Evolutionary conservation across 53 echinoderm and acorn worm species (phyloP).

Genomic region (Antedon mediterranea): DNA sequence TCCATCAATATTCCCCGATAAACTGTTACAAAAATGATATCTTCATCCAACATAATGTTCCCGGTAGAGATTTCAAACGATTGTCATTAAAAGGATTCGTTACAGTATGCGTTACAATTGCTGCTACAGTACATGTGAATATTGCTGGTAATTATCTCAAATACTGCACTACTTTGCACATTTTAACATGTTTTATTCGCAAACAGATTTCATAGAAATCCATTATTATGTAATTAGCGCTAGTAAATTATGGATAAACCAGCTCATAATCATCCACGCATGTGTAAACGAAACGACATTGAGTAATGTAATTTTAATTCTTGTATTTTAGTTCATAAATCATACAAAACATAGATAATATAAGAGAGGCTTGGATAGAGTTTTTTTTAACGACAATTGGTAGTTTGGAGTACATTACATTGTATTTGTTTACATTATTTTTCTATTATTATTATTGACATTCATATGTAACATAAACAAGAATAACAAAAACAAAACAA

Average conservation of each 20-base stretch:
- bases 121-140: background rate
- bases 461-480: too few relatives aligned
- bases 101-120: background rate
- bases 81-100: background rate
- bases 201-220: background rate
- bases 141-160: background rate
- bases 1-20: background rate
- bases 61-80: background rate
- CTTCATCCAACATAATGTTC: background rate
- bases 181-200: background rate
- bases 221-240: background rate
- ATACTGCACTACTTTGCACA: background rate
- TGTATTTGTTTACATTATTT: too few relatives aligned
- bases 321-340: too few relatives aligned
- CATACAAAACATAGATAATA: too few relatives aligned
- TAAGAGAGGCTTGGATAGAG: too few relatives aligned
- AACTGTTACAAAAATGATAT: background rate
- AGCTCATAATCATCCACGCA: too few relatives aligned
- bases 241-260: background rate
- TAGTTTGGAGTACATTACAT: too few relatives aligned
- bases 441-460: too few relatives aligned
- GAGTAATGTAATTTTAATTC: too few relatives aligned
- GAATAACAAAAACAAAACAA: too few relatives aligned
- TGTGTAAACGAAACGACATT: too few relatives aligned
- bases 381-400: too few relatives aligned